Percentiles rank a stretch among this genome's conserved stretches.
Evolutionary conservation across 2,113 vertebrate species (phyloP).

Genomic region (Azemiops feae): DNA sequence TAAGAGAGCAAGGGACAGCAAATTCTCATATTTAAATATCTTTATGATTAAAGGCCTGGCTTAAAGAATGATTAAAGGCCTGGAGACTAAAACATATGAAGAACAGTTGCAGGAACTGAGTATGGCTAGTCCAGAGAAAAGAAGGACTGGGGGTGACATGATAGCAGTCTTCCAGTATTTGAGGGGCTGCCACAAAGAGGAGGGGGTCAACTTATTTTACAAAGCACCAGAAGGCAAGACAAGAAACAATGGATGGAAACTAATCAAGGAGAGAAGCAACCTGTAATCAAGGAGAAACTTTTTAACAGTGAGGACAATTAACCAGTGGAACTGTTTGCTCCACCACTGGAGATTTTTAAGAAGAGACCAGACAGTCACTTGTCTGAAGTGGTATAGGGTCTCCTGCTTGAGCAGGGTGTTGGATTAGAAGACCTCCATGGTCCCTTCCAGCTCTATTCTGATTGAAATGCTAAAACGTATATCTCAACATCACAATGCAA

Average conservation of each 20-base stretch:
- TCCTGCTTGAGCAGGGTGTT: not conserved
- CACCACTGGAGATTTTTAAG: not conserved
- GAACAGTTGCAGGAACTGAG: not conserved
- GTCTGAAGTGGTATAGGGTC: not conserved
- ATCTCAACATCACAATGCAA: not conserved
- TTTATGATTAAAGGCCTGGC: not conserved
- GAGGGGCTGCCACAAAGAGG: not conserved
- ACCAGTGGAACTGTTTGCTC: not conserved
- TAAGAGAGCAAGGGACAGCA: not conserved
- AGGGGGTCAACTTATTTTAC: not conserved
- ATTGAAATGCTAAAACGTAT: not conserved
- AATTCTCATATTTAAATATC: not conserved
- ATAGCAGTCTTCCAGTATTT: not conserved
- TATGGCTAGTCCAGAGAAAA: not conserved
- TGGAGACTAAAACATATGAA: not conserved
- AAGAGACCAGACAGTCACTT: not conserved
- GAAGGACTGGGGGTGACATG: not conserved
- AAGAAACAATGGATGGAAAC: no score
- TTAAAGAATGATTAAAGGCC: not conserved
- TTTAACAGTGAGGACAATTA: not conserved
- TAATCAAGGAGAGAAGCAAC: no score
- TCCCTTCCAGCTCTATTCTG: not conserved
- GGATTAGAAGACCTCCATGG: not conserved
- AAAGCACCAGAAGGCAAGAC: not conserved
- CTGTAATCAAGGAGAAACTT: no score